Conservation (phyloP, 1,140 invertebrate genomes). For the Heliconius hermathena region DNA sequence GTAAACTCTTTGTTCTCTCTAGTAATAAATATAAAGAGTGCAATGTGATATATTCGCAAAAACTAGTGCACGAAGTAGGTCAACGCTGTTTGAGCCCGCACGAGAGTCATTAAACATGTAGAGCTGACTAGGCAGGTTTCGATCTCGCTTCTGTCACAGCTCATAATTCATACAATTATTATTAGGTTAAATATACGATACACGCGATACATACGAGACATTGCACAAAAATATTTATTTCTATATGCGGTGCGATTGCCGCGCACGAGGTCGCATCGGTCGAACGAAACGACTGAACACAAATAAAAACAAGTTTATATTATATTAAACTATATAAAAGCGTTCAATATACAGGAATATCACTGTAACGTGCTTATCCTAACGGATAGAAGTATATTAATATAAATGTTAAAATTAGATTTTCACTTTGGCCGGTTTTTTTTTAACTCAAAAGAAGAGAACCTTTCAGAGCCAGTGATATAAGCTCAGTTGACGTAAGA, state of each 20-base stretch:
- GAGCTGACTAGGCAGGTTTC: not conserved
- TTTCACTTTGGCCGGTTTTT: too few relatives aligned
- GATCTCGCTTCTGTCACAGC: not conserved
- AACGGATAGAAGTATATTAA: not conserved
- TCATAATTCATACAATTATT: not conserved
- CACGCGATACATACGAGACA: not conserved
- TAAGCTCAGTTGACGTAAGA: constrained; percentile 26
- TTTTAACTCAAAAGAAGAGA: not conserved
- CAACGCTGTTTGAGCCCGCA: constrained; percentile 32
- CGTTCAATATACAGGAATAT: not conserved
- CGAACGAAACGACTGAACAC: constrained; percentile 38
- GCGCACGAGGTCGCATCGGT: constrained; percentile 42
- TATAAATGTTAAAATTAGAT: too few relatives aligned
- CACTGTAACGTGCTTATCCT: not conserved
- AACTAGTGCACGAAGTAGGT: constrained; percentile 41
- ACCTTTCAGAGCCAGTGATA: not conserved
- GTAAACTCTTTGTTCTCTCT: constrained; percentile 18
- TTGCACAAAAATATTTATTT: not conserved
- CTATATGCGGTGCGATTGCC: not conserved
- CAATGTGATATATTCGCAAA: constrained; percentile 12
- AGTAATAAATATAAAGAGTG: constrained; percentile 17
- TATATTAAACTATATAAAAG: not conserved
- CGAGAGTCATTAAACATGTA: constrained; percentile 16
- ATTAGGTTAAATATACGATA: not conserved
- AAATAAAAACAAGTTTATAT: constrained; percentile 37